A percentile compares a stretch with the other conserved stretches of the same genome.
Evolutionary conservation across 2,797 vertebrate species (phyloP).

Genomic region (Spea hammondii): DNA sequence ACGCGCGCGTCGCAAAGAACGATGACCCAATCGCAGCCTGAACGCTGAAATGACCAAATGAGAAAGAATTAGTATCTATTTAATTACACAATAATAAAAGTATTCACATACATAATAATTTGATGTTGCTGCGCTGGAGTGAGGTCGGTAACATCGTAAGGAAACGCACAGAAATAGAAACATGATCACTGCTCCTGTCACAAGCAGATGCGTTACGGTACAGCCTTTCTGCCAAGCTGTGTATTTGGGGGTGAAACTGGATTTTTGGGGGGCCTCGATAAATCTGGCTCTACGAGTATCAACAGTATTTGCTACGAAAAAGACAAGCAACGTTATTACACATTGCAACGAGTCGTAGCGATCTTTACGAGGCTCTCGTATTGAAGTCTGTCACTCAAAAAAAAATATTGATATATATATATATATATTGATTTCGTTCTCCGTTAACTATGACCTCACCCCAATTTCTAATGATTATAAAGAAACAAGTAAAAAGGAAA

Average conservation of each 20-base stretch:
- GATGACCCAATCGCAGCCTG: neutral
- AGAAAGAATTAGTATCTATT: constrained; percentile 42
- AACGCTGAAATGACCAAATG: neutral
- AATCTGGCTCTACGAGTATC: too few relatives aligned
- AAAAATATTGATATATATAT: too few relatives aligned
- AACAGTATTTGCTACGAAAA: too few relatives aligned
- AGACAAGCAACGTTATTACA: too few relatives aligned
- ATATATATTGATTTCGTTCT: neutral
- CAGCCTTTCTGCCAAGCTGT: constrained; percentile 11
- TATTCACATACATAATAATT: constrained; percentile 38
- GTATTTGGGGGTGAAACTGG: too few relatives aligned
- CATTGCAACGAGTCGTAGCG: too few relatives aligned
- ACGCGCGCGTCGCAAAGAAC: too few relatives aligned
- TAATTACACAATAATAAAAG: constrained; percentile 48
- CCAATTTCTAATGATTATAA: constrained; percentile 68
- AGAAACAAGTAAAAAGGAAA: constrained; percentile 42
- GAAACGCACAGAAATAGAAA: constrained; percentile 63
- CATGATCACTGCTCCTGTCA: constrained; percentile 53
- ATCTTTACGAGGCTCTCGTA: too few relatives aligned
- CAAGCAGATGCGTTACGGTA: constrained; percentile 6
- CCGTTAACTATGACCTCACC: constrained; percentile 73
- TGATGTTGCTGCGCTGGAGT: neutral
- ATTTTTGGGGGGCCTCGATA: too few relatives aligned
- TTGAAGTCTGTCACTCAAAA: too few relatives aligned
- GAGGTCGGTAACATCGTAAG: constrained; percentile 24